Evolutionary conservation across 2,113 vertebrate genomes (phyloP).

Genomic region (Sclerurus mexicanus): DNA sequence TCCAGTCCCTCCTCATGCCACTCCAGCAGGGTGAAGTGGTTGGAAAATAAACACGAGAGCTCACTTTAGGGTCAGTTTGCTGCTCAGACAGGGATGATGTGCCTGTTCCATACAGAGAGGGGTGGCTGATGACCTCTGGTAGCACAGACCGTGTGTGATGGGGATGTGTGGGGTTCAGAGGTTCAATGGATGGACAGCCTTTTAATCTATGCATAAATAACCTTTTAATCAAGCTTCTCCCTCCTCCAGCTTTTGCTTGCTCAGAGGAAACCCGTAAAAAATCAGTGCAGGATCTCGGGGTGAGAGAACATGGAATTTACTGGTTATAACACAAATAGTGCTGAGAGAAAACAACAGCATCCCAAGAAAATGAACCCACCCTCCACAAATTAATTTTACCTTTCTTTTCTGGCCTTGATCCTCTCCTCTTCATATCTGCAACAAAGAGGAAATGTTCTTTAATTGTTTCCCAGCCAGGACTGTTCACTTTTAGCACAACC

Average conservation of each 20-base stretch:
- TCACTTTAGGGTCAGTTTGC: neutral
- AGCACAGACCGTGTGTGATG: too few relatives aligned
- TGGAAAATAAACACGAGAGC: neutral
- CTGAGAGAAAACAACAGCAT: neutral
- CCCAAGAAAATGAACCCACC: neutral
- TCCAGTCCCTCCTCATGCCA: neutral
- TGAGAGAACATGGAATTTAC: neutral
- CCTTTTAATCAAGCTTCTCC: neutral
- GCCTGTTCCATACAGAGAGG: neutral
- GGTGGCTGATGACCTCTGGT: neutral
- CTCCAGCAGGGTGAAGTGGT: neutral
- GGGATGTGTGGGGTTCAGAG: neutral
- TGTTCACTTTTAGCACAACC: fast-evolving
- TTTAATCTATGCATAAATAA: neutral
- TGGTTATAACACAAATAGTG: neutral
- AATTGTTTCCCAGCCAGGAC: too few relatives aligned
- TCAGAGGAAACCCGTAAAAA: neutral
- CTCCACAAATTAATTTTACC: slow-evolving; percentile 61
- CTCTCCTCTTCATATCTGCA: slow-evolving; percentile 94
- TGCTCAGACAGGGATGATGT: neutral
- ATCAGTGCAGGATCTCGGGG: neutral
- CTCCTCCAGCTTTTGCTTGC: neutral
- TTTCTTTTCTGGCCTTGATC: slow-evolving; percentile 87
- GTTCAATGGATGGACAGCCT: neutral
- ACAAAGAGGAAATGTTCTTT: neutral